phyloP scores from a whole-genome alignment of 2,888 invertebrate species.

The Escarpia spicata region DNA sequence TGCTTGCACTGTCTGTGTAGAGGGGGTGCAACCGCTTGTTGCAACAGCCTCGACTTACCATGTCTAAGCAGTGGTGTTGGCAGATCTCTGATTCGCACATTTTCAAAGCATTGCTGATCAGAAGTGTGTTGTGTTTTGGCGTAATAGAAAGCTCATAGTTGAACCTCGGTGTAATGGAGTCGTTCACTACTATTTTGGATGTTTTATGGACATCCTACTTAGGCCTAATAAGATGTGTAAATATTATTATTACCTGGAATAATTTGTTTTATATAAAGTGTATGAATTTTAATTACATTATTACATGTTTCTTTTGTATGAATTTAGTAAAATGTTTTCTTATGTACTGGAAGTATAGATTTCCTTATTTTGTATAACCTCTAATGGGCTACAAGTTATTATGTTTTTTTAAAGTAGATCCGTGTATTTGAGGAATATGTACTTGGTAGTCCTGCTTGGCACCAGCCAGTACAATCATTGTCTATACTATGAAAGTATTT shows the following conservation, averaged over 20 bases:
- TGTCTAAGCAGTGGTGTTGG: constrained; percentile 10
- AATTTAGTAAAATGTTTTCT: neutral
- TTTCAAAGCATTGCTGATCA: neutral
- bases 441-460: neutral
- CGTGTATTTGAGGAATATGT: neutral
- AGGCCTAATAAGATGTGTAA: neutral
- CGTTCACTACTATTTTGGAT: neutral
- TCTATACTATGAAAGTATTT: neutral
- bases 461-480: neutral
- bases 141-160: neutral
- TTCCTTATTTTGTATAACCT: neutral
- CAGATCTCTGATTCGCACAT: neutral
- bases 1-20: neutral
- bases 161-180: neutral
- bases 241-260: neutral
- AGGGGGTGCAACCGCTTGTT: neutral
- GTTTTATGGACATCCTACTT: neutral
- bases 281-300: neutral
- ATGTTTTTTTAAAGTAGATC: neutral
- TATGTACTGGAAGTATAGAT: neutral
- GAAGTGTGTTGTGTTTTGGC: neutral
- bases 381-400: neutral
- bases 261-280: constrained; percentile 6
- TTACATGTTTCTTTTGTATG: neutral
- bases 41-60: neutral